Evolutionary conservation across 2,797 vertebrate species (phyloP).

Genomic region (Cyclopterus lumpus): DNA sequence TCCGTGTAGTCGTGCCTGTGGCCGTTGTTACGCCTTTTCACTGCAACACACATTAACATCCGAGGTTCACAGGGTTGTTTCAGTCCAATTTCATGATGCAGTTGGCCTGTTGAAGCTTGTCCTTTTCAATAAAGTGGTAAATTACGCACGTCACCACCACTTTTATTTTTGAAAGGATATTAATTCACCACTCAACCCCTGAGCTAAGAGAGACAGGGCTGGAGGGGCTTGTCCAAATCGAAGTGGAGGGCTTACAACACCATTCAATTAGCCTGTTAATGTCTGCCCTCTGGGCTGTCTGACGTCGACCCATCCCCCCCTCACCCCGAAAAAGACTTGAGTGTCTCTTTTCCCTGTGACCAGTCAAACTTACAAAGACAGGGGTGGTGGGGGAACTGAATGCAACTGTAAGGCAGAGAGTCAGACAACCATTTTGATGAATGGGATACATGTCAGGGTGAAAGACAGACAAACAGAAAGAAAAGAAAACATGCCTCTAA

Average conservation of each 20-base stretch:
- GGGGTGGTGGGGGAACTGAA: background rate
- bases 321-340: conserved; percentile 32
- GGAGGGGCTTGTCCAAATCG: conserved; percentile 47
- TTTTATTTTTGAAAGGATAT: conserved; percentile 17
- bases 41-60: conserved; percentile 74
- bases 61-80: background rate
- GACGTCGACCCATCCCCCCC: conserved; percentile 35
- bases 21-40: conserved; percentile 97
- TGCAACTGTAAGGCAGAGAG: conserved; percentile 20
- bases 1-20: conserved; percentile 98
- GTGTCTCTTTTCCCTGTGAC: conserved; percentile 23
- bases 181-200: conserved; percentile 48
- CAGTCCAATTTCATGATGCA: background rate
- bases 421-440: conserved; percentile 16
- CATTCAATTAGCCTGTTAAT: conserved; percentile 77
- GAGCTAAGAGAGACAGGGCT: conserved; percentile 24
- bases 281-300: conserved; percentile 50
- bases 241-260: conserved; percentile 59
- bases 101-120: background rate
- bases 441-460: conserved; percentile 4
- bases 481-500: conserved; percentile 1
- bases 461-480: background rate
- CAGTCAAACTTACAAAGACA: conserved; percentile 24
- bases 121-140: conserved; percentile 18
- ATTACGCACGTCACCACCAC: conserved; percentile 41